phyloP scores from a whole-genome alignment of 2,113 vertebrate species.

The Cheirogaleus medius region DNA sequence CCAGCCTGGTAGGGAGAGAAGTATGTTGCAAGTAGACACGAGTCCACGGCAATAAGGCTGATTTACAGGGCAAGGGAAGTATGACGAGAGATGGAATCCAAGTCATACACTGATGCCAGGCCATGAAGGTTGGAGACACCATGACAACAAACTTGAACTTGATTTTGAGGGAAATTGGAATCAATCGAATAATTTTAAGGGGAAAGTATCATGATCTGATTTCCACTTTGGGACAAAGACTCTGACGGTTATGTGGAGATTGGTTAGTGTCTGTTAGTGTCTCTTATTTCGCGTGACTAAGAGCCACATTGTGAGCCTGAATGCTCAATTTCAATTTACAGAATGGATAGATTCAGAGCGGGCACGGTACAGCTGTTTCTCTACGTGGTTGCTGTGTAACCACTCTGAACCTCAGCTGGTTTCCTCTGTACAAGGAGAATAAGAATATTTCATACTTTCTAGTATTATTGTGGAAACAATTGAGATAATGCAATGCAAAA shows the following conservation, averaged over 20 bases:
- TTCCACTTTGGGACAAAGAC: background rate
- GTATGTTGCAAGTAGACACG: background rate
- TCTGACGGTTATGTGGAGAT: background rate
- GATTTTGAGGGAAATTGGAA: background rate
- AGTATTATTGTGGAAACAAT: background rate
- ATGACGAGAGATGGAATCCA: background rate
- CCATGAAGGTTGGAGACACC: background rate
- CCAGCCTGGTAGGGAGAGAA: background rate
- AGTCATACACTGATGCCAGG: rapidly evolving
- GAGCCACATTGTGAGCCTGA: background rate
- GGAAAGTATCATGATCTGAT: background rate
- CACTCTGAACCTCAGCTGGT: background rate
- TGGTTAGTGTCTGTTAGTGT: background rate
- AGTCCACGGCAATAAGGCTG: background rate
- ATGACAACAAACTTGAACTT: background rate
- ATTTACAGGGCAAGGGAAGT: background rate
- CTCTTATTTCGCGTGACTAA: background rate
- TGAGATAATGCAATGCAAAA: background rate
- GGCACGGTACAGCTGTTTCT: background rate
- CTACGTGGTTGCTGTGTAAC: background rate
- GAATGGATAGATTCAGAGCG: background rate
- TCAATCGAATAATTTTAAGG: background rate
- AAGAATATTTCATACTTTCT: background rate
- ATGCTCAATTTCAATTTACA: background rate
- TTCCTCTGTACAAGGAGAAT: background rate